Evolutionary conservation across 1,140 invertebrate genomes (phyloP).

Genomic region (Bombus breviceps): DNA sequence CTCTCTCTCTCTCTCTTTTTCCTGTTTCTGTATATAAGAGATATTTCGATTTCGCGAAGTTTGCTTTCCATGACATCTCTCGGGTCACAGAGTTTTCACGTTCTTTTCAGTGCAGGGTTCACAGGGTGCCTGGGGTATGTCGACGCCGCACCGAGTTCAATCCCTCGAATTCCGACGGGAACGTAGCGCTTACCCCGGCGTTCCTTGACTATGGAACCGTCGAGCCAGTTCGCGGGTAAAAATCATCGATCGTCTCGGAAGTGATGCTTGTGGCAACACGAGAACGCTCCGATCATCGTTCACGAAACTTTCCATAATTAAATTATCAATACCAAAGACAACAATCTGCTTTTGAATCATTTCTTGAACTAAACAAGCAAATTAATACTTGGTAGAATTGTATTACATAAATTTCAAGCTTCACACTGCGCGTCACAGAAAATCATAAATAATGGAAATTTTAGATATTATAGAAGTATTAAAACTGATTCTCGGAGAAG

Average conservation of each 20-base stretch:
- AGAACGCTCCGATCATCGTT: neutral
- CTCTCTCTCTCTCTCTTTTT: neutral
- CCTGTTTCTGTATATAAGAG: neutral
- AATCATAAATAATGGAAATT: neutral
- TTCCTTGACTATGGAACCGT: conserved; percentile 7
- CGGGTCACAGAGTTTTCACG: neutral
- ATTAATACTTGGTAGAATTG: neutral
- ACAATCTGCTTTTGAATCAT: neutral
- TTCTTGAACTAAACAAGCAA: neutral
- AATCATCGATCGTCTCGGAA: conserved; percentile 19
- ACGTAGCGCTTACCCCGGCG: neutral
- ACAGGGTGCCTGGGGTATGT: neutral
- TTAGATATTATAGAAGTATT: neutral
- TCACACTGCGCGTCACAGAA: neutral
- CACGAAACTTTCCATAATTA: neutral
- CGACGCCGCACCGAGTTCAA: neutral
- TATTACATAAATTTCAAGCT: neutral
- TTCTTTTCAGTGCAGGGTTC: neutral
- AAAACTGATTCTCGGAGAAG: neutral
- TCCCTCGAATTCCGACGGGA: conserved; percentile 7
- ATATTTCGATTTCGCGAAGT: neutral
- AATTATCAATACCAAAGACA: neutral
- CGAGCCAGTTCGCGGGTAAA: neutral
- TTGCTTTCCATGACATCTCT: neutral
- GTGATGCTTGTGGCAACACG: neutral